These are phyloP conservation scores for Eudasyphora cyanicolor DNA, from an alignment of 2,888 invertebrate genomes.

Conservation along the genomic window DNA sequence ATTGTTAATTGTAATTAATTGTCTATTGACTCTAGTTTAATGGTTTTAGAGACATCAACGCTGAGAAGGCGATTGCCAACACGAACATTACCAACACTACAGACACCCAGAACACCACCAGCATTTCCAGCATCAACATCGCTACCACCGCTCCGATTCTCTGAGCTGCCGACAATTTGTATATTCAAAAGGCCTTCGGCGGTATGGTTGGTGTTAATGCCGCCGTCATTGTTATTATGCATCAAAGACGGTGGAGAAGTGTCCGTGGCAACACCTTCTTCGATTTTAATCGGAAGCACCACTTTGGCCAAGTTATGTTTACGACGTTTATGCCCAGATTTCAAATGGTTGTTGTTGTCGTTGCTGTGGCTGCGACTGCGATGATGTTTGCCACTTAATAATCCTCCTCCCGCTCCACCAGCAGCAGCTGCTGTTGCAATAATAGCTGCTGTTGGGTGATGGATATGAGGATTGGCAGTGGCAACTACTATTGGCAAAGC, in stretches of 20 bases:
- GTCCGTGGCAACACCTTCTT: slow-evolving; percentile 45
- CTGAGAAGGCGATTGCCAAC: slow-evolving; percentile 55
- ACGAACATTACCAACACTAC: slow-evolving; percentile 42
- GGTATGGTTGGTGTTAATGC: background rate
- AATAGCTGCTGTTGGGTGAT: background rate
- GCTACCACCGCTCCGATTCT: slow-evolving; percentile 27
- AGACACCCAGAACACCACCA: slow-evolving; percentile 48
- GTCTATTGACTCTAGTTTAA: slow-evolving; percentile 75
- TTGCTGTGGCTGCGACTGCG: slow-evolving; percentile 12
- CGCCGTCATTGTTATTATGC: slow-evolving; percentile 7
- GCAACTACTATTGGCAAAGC: slow-evolving; percentile 71
- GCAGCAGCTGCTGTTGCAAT: background rate
- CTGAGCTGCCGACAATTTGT: slow-evolving; percentile 70
- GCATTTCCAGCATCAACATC: slow-evolving; percentile 64
- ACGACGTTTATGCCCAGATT: slow-evolving; percentile 68
- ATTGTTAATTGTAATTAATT: slow-evolving; percentile 55
- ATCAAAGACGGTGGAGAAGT: background rate
- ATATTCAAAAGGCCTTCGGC: slow-evolving; percentile 66
- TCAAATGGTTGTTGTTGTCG: slow-evolving; percentile 39
- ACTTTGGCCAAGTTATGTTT: slow-evolving; percentile 68
- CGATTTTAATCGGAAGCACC: slow-evolving; percentile 58
- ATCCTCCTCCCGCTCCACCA: background rate
- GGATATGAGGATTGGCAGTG: slow-evolving; percentile 35
- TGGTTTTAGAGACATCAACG: slow-evolving; percentile 68
- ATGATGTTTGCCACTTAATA: slow-evolving; percentile 4